Percentiles rank a stretch among this genome's conserved stretches.
These are phyloP conservation scores for Alectoris magna DNA, from an alignment of 2,797 vertebrate genomes.

Conservation along the genomic window DNA sequence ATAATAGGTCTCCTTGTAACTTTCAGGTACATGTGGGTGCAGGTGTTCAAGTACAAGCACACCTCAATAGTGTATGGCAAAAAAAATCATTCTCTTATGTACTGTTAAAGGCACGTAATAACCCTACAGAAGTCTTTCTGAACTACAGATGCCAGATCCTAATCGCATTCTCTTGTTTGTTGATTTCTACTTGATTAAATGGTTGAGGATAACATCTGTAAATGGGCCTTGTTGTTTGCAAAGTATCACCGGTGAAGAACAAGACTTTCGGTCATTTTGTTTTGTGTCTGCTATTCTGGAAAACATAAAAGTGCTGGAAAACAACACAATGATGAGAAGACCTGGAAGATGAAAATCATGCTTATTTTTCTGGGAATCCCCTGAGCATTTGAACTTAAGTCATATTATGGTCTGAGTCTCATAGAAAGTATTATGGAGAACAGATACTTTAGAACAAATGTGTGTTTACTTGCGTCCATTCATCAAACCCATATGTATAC, in stretches of 20 bases:
- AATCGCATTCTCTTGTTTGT: background rate
- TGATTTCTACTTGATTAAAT: background rate
- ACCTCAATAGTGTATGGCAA: no score
- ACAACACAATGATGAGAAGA: background rate
- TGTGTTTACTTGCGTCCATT: slow-evolving; percentile 17
- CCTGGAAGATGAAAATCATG: slow-evolving; percentile 1
- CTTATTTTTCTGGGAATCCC: slow-evolving; percentile 51
- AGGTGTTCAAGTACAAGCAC: no score
- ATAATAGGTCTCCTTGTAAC: background rate
- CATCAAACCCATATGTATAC: slow-evolving; percentile 19
- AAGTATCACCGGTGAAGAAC: background rate
- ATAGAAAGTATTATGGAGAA: background rate
- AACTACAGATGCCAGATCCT: background rate
- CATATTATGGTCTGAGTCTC: background rate
- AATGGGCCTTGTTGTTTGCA: background rate
- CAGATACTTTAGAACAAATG: background rate
- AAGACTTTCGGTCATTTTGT: background rate
- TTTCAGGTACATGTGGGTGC: no score
- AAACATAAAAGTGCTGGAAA: background rate
- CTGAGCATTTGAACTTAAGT: slow-evolving; percentile 16
- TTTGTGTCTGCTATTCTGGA: slow-evolving; percentile 35
- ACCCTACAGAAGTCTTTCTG: background rate
- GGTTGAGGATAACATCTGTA: background rate
- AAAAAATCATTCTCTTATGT: background rate
- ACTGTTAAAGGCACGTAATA: background rate